Conservation (phyloP, 2,113 vertebrate species). For the Romanogobio albipinnatus region DNA sequence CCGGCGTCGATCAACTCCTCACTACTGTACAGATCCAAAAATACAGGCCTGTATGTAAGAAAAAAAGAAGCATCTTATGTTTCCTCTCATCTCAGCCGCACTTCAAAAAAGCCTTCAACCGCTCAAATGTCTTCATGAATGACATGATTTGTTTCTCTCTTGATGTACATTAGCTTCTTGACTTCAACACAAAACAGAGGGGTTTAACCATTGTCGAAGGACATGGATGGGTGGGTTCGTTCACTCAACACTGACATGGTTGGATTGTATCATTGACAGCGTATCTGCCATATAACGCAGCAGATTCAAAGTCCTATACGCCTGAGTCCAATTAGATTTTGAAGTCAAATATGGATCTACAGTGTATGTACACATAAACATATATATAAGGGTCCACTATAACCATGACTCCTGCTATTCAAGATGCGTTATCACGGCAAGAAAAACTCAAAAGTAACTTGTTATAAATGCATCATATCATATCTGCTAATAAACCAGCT, state of each 20-base stretch:
- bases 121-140: conserved; percentile 7
- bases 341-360: background rate
- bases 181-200: conserved; percentile 18
- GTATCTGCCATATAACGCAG: background rate
- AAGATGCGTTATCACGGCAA: too few relatives aligned
- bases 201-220: background rate
- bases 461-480: too few relatives aligned
- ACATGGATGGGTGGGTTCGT: background rate
- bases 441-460: too few relatives aligned
- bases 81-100: conserved; percentile 1
- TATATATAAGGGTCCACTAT: too few relatives aligned
- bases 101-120: background rate
- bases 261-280: conserved; percentile 9
- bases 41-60: conserved; percentile 15
- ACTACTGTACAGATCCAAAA: conserved; percentile 53
- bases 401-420: too few relatives aligned
- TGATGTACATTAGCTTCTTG: conserved; percentile 17
- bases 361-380: background rate
- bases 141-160: conserved; percentile 15
- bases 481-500: too few relatives aligned
- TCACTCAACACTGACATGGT: conserved; percentile 11
- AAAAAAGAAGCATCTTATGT: conserved; percentile 11
- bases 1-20: conserved; percentile 34
- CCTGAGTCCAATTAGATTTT: conserved; percentile 38
- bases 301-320: conserved; percentile 18